phyloP scores from a whole-genome alignment of 1,140 invertebrate genomes.

The Teleogryllus occipitalis region DNA sequence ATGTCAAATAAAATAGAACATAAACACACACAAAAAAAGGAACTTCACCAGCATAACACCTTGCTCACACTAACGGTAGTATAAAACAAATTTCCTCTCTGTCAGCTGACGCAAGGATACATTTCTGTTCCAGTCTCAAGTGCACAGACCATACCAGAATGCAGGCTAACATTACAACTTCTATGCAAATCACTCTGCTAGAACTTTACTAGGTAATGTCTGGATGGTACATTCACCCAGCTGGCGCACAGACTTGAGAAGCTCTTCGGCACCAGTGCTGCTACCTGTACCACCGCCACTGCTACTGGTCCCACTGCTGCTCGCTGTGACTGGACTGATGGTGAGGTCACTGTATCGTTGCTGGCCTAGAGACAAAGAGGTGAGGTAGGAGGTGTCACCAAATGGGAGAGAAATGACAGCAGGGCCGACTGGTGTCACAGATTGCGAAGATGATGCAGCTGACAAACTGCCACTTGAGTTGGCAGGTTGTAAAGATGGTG shows the following conservation, averaged over 20 bases:
- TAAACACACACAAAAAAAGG: background rate
- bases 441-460: background rate
- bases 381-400: constrained; percentile 8
- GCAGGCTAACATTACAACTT: background rate
- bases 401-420: constrained; percentile 6
- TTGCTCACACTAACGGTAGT: background rate
- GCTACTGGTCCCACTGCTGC: background rate
- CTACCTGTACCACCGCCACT: background rate
- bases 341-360: constrained; percentile 15
- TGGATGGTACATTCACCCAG: constrained; percentile 24
- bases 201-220: constrained; percentile 12
- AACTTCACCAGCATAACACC: background rate
- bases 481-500: background rate
- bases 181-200: background rate
- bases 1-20: background rate
- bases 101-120: too few species aligned
- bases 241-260: constrained; percentile 26
- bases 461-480: background rate
- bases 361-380: constrained; percentile 10
- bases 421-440: background rate
- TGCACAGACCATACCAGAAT: background rate
- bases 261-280: constrained; percentile 9
- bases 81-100: background rate
- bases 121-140: background rate
- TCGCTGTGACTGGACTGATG: background rate